Evolutionary conservation across 2,888 invertebrate genomes (phyloP).

Genomic region (Drosophila nr. fundita): DNA sequence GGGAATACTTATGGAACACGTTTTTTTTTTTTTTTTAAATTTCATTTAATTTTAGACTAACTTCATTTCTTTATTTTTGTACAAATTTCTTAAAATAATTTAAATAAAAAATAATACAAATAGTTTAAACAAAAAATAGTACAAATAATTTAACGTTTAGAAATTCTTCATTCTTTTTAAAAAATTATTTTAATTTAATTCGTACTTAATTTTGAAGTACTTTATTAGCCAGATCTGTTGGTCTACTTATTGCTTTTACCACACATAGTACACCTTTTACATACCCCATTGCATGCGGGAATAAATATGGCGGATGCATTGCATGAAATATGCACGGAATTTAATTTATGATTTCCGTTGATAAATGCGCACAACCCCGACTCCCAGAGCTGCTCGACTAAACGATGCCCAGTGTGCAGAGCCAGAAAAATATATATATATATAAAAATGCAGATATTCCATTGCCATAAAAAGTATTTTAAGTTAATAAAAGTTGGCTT

Average conservation of each 20-base stretch:
- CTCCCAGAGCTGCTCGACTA: slow-evolving; percentile 19
- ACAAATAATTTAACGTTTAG: too few relatives aligned
- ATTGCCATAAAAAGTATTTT: background rate
- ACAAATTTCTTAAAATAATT: background rate
- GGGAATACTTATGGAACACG: too few relatives aligned
- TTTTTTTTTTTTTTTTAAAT: background rate
- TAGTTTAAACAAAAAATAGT: too few relatives aligned
- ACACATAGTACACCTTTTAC: background rate
- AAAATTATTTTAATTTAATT: background rate
- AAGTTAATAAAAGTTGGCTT: background rate
- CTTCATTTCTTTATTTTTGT: background rate
- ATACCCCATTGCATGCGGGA: slow-evolving; percentile 28
- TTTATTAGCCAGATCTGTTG: background rate
- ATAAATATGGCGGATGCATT: slow-evolving; percentile 18
- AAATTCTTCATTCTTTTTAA: too few relatives aligned
- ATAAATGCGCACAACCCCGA: slow-evolving; percentile 62
- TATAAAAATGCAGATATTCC: background rate
- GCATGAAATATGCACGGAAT: slow-evolving; percentile 67
- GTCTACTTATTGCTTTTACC: background rate
- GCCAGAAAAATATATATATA: background rate
- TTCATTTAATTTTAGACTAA: background rate
- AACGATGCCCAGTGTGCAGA: slow-evolving; percentile 4
- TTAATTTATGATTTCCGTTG: slow-evolving; percentile 82
- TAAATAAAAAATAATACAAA: too few relatives aligned
- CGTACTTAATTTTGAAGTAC: background rate